Conservation (phyloP, 2,797 vertebrate species). For the Steatocranus sp. region DNA sequence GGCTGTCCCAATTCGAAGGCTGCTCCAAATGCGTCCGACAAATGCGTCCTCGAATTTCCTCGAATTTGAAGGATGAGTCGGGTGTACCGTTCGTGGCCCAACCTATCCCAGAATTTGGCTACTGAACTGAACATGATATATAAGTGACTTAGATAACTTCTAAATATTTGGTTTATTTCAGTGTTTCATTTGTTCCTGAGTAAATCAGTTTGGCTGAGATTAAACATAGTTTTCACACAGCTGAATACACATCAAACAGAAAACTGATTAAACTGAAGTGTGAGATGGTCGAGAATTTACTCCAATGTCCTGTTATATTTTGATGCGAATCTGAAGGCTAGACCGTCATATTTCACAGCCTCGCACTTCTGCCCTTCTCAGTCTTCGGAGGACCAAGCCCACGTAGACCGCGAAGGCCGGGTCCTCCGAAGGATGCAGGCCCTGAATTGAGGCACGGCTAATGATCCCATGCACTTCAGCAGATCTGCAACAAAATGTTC, state of each 20-base stretch:
- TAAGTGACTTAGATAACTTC: rapidly evolving
- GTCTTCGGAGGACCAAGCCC: rapidly evolving
- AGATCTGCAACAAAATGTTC: neutral
- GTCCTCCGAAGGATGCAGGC: rapidly evolving
- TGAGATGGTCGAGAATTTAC: neutral
- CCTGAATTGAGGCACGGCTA: neutral
- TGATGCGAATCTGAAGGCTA: rapidly evolving
- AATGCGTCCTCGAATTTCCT: rapidly evolving
- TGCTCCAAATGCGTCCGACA: neutral
- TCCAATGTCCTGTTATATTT: rapidly evolving
- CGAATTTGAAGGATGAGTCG: neutral
- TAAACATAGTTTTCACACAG: rapidly evolving
- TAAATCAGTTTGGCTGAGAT: neutral
- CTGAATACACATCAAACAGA: neutral
- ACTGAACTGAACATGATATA: neutral
- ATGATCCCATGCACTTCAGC: neutral
- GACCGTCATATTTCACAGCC: rapidly evolving
- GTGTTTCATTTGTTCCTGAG: neutral
- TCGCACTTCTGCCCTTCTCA: neutral
- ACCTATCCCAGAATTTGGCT: neutral
- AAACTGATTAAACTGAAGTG: neutral
- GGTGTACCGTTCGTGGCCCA: neutral
- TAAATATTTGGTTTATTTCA: neutral
- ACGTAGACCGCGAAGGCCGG: rapidly evolving
- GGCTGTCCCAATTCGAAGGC: neutral